Conservation (phyloP, 2,113 vertebrate species). For the Aptenodytes forsteri region DNA sequence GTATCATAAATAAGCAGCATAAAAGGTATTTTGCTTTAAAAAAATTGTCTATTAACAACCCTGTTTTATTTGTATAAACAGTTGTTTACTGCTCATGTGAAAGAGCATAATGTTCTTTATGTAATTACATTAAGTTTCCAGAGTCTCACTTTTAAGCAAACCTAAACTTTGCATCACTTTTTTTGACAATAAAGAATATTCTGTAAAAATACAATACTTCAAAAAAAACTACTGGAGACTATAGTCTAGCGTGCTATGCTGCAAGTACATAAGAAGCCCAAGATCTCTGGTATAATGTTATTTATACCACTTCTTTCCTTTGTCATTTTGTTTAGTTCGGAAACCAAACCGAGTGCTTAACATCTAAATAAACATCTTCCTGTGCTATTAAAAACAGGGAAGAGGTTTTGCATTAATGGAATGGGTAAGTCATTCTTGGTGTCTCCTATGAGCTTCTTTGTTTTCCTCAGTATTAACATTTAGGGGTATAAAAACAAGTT, state of each 20-base stretch:
- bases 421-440: background rate
- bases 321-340: background rate
- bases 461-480: background rate
- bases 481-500: background rate
- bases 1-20: background rate
- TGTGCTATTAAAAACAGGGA: background rate
- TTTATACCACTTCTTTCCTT: background rate
- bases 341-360: background rate
- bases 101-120: background rate
- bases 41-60: background rate
- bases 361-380: background rate
- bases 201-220: background rate
- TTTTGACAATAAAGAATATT: background rate
- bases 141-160: background rate
- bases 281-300: background rate
- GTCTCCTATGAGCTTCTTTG: background rate
- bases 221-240: background rate
- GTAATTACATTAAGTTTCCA: background rate
- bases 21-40: background rate
- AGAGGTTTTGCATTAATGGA: background rate
- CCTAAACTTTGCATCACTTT: background rate
- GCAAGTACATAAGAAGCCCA: background rate
- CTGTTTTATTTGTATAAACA: background rate
- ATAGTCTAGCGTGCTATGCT: background rate
- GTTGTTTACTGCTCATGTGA: background rate